Conservation (phyloP, 2,888 invertebrate species). For the Steromphala cineraria region DNA sequence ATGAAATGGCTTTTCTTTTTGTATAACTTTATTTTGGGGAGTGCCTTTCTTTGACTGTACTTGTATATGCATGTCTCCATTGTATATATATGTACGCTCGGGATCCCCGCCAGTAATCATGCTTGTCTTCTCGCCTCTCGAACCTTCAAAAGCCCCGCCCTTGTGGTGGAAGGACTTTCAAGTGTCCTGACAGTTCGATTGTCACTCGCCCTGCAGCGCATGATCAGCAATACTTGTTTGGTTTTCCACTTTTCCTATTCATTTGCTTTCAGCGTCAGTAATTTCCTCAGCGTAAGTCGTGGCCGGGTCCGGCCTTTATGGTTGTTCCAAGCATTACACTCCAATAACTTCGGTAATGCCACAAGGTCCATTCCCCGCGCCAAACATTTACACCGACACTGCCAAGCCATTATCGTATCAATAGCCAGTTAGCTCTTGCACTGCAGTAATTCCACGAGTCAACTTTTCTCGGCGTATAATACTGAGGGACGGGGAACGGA, state of each 20-base stretch:
- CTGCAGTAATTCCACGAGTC: constrained; percentile 5
- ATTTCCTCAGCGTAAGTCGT: not conserved
- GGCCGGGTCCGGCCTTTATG: not conserved
- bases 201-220: not conserved
- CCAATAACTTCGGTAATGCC: not conserved
- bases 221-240: not conserved
- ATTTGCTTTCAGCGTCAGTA: not conserved
- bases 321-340: not conserved
- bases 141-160: no score
- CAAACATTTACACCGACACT: constrained; percentile 10
- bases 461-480: not conserved
- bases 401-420: constrained; percentile 4
- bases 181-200: no score
- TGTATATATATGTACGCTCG: no score
- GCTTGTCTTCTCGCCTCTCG: no score
- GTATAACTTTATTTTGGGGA: no score
- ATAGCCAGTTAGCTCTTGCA: constrained; percentile 8
- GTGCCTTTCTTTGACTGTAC: no score
- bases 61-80: no score
- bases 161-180: no score
- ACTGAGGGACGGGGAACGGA: constrained; percentile 1
- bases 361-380: not conserved
- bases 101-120: no score
- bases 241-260: not conserved
- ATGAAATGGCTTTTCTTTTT: no score